Percentiles rank a stretch among this genome's conserved stretches.
These are phyloP conservation scores for Paraescarpia echinospica DNA, from an alignment of 1,140 invertebrate genomes.

Conservation along the genomic window DNA sequence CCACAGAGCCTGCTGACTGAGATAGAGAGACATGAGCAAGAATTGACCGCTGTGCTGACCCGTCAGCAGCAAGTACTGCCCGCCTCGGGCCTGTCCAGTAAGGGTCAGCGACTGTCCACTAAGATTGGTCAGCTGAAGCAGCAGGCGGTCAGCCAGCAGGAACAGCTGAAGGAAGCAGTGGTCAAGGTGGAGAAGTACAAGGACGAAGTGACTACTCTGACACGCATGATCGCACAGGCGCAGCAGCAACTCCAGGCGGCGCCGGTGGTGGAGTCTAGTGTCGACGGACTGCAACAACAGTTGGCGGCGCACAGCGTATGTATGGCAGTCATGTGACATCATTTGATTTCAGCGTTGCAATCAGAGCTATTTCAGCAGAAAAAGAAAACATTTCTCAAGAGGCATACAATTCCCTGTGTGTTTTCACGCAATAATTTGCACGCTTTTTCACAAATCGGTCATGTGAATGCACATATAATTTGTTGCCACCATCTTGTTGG, in stretches of 20 bases:
- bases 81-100: slow-evolving; percentile 32
- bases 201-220: slow-evolving; percentile 41
- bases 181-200: slow-evolving; percentile 66
- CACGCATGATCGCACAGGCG: slow-evolving; percentile 79
- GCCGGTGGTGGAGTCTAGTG: slow-evolving; percentile 79
- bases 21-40: slow-evolving; percentile 10
- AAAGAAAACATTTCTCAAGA: background rate
- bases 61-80: slow-evolving; percentile 11
- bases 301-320: slow-evolving; percentile 89
- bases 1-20: background rate
- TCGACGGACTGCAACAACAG: slow-evolving; percentile 79
- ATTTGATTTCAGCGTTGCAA: background rate
- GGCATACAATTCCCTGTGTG: background rate
- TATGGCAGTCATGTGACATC: slow-evolving; percentile 33
- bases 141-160: slow-evolving; percentile 38
- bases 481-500: background rate
- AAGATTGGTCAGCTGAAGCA: slow-evolving; percentile 46
- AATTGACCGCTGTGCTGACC: background rate
- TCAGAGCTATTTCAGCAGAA: background rate
- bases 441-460: background rate
- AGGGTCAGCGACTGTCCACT: slow-evolving; percentile 33
- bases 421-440: background rate
- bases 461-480: background rate
- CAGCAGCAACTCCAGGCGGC: slow-evolving; percentile 79
- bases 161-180: slow-evolving; percentile 71